These are phyloP conservation scores for Osmoderma eremita DNA, from an alignment of 2,888 invertebrate genomes.

Conservation along the genomic window DNA sequence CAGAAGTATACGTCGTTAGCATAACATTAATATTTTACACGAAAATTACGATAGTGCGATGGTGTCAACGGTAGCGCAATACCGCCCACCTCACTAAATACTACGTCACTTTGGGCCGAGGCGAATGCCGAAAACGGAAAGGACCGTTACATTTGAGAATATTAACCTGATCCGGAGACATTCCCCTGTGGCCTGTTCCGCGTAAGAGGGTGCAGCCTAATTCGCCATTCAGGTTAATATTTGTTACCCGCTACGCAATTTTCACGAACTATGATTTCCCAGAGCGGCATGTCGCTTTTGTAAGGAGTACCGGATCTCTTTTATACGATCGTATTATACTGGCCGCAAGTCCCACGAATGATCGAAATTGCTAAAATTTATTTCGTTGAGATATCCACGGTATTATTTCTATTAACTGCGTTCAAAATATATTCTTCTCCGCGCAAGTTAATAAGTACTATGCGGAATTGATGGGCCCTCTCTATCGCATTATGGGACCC, in stretches of 20 bases:
- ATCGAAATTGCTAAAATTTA: no score
- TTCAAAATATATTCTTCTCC: no score
- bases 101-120: constrained; percentile 12
- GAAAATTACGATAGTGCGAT: constrained; percentile 4
- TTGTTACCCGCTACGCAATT: constrained; percentile 36
- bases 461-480: no score
- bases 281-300: constrained; percentile 32
- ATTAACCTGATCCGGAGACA: constrained; percentile 34
- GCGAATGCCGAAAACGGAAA: constrained; percentile 28
- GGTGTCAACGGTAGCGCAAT: background rate
- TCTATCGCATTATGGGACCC: no score
- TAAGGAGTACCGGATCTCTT: constrained; percentile 17
- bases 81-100: background rate
- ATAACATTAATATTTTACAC: constrained; percentile 18
- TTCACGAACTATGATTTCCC: constrained; percentile 41
- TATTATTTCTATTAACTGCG: no score
- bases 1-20: background rate
- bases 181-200: constrained; percentile 31
- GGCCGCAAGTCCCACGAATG: constrained; percentile 1
- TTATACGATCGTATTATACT: constrained; percentile 6
- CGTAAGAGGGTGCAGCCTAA: constrained; percentile 36
- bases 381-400: no score
- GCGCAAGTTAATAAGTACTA: no score
- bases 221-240: constrained; percentile 39
- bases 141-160: constrained; percentile 36